Conservation (phyloP, 2,888 invertebrate genomes). For the Nineta flava region DNA sequence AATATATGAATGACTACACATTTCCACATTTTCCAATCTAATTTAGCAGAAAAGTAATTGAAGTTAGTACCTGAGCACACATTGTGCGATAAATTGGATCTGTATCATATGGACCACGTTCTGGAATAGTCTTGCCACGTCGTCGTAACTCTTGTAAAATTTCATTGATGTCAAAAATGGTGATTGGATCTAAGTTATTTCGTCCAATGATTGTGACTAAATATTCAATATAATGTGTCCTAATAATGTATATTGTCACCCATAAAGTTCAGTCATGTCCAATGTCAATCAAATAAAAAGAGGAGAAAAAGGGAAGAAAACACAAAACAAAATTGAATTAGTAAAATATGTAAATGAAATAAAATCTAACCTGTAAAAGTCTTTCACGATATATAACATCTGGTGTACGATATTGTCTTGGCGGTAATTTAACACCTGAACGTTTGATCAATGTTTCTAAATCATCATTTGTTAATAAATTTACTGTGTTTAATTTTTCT, state of each 20-base stretch:
- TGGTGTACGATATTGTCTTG: constrained; percentile 58
- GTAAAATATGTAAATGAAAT: not conserved
- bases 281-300: constrained; percentile 6
- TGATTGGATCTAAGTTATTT: constrained; percentile 73
- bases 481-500: constrained; percentile 57
- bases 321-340: constrained; percentile 9
- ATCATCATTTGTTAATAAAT: constrained; percentile 62
- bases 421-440: constrained; percentile 55
- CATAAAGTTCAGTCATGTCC: constrained; percentile 8
- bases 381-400: constrained; percentile 46
- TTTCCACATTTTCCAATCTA: too few relatives aligned
- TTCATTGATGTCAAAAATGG: constrained; percentile 74
- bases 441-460: constrained; percentile 66
- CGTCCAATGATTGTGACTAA: constrained; percentile 75
- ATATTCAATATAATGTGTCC: constrained; percentile 92
- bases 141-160: constrained; percentile 75
- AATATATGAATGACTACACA: too few relatives aligned
- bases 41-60: too few relatives aligned
- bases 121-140: constrained; percentile 69
- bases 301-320: constrained; percentile 7
- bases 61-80: constrained; percentile 61
- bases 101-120: constrained; percentile 64
- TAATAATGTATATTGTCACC: constrained; percentile 33
- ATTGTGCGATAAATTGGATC: constrained; percentile 71
- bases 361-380: constrained; percentile 39